Percentiles rank a stretch among this genome's conserved stretches.
These are phyloP conservation scores for Parascotia fuliginaria DNA, from an alignment of 2,888 invertebrate genomes.

Conservation along the genomic window DNA sequence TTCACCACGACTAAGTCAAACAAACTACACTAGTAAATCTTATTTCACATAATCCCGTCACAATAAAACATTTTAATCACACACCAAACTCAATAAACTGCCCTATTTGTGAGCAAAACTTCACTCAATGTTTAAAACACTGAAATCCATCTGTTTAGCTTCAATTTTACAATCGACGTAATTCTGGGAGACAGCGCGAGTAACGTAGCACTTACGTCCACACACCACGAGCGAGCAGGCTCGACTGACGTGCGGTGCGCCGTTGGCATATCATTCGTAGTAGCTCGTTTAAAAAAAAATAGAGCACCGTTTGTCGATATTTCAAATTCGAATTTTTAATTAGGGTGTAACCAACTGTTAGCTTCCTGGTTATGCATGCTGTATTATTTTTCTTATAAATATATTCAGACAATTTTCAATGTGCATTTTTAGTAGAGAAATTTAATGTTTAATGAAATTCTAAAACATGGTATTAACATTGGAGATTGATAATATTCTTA, in stretches of 20 bases:
- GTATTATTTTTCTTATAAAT: constrained; percentile 8
- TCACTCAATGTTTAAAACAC: constrained; percentile 45
- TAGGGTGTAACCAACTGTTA: constrained; percentile 37
- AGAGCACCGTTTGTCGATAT: constrained; percentile 46
- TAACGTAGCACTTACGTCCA: constrained; percentile 15
- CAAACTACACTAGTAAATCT: constrained; percentile 50
- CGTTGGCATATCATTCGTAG: constrained; percentile 34
- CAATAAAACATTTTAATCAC: constrained; percentile 51
- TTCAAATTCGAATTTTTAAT: constrained; percentile 52
- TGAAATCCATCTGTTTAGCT: constrained; percentile 56
- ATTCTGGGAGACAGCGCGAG: constrained; percentile 24
- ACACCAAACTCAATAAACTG: constrained; percentile 50
- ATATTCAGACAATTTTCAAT: not conserved
- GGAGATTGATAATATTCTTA: not conserved
- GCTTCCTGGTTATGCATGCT: constrained; percentile 16
- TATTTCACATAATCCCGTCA: constrained; percentile 48
- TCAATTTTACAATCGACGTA: constrained; percentile 54
- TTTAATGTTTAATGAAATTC: not conserved
- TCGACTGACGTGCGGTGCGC: constrained; percentile 51
- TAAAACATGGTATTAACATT: not conserved
- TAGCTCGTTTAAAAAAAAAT: constrained; percentile 44
- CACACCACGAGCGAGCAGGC: constrained; percentile 48
- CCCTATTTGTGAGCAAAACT: constrained; percentile 38
- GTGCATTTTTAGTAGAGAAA: not conserved
- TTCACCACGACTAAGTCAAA: constrained; percentile 30